Evolutionary conservation across 2,888 invertebrate species (phyloP).

Genomic region (Neuroscelio doddi): DNA sequence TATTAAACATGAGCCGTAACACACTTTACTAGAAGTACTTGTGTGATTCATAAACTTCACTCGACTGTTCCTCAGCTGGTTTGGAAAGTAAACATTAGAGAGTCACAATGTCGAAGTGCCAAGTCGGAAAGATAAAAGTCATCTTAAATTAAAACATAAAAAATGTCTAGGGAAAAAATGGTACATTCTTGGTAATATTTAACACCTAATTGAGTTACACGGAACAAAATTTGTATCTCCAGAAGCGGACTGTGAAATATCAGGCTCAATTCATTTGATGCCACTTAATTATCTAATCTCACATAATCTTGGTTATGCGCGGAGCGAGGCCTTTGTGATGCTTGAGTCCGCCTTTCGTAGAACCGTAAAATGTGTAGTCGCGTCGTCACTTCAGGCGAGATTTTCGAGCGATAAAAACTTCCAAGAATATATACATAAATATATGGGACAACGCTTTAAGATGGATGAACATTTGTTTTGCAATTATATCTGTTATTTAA

Average conservation of each 20-base stretch:
- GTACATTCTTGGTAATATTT: constrained; percentile 6
- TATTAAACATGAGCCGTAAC: too few species aligned
- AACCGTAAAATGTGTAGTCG: constrained; percentile 45
- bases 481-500: too few species aligned
- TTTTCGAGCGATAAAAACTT: constrained; percentile 46
- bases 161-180: too few species aligned
- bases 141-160: neutral
- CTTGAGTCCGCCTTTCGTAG: constrained; percentile 48
- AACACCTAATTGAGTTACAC: constrained; percentile 32
- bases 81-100: too few species aligned
- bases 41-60: too few species aligned
- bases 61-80: too few species aligned
- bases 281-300: constrained; percentile 44
- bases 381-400: constrained; percentile 43
- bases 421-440: constrained; percentile 36
- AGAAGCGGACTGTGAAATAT: constrained; percentile 5
- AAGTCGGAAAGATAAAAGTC: constrained; percentile 6
- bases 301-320: constrained; percentile 28
- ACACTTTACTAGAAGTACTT: too few species aligned
- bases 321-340: constrained; percentile 32
- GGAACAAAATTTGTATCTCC: constrained; percentile 25
- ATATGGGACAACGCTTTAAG: neutral
- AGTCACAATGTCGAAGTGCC: too few species aligned
- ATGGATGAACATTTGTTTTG: neutral
- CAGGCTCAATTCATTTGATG: constrained; percentile 26